Conservation (phyloP, 2,888 invertebrate genomes). For the Horisme vitalbata region DNA sequence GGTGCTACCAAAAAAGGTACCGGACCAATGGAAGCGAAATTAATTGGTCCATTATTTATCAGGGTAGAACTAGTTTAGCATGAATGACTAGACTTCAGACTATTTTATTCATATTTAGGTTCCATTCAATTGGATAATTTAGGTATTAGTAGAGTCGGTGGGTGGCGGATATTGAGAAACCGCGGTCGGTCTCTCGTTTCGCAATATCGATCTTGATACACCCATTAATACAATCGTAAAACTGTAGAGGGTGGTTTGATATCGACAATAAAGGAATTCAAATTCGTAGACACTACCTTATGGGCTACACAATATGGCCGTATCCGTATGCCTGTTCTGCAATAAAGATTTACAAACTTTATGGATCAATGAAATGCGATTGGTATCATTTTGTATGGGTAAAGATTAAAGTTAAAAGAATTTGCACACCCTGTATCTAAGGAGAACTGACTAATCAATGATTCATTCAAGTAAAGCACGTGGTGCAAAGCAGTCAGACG, state of each 20-base stretch:
- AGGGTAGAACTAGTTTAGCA: slow-evolving; percentile 21
- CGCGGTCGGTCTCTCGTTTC: slow-evolving; percentile 44
- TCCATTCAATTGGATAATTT: slow-evolving; percentile 25
- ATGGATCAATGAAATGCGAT: too few relatives aligned
- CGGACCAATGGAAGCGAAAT: slow-evolving; percentile 14
- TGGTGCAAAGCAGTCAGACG: slow-evolving; percentile 29
- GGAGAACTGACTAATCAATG: slow-evolving; percentile 41
- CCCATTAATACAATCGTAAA: slow-evolving; percentile 31
- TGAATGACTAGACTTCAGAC: slow-evolving; percentile 20
- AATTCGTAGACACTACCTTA: too few relatives aligned
- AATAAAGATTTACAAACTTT: too few relatives aligned
- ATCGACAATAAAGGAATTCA: background rate
- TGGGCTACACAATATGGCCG: too few relatives aligned
- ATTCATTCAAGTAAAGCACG: slow-evolving; percentile 46
- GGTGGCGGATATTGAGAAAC: slow-evolving; percentile 61
- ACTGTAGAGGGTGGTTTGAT: slow-evolving; percentile 1
- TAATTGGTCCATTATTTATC: slow-evolving; percentile 24
- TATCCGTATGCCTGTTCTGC: too few relatives aligned
- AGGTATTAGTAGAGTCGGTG: slow-evolving; percentile 42
- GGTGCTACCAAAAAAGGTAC: too few relatives aligned
- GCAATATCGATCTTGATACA: slow-evolving; percentile 54
- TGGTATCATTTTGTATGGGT: too few relatives aligned
- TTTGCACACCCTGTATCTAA: slow-evolving; percentile 1
- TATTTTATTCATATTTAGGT: slow-evolving; percentile 17
- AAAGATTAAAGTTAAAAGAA: background rate